Percentiles rank a stretch among this genome's conserved stretches.
Evolutionary conservation across 1,140 invertebrate species (phyloP).

Genomic region (Drosophila simulans): DNA sequence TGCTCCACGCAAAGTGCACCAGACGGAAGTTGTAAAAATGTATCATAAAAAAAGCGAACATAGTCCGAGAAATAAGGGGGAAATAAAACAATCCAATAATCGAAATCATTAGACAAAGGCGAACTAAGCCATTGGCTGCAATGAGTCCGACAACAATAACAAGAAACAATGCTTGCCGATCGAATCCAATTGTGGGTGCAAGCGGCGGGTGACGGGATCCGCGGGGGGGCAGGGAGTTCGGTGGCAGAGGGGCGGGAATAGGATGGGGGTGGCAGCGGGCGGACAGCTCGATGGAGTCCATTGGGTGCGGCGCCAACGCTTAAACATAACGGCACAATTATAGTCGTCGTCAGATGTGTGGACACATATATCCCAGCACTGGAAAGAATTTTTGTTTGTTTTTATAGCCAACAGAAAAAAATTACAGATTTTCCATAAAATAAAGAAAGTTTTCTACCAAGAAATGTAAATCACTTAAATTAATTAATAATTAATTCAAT

Average conservation of each 20-base stretch:
- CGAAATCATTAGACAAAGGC: constrained; percentile 70
- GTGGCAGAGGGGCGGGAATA: neutral
- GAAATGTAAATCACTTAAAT: no score
- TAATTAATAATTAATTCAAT: no score
- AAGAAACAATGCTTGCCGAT: constrained; percentile 36
- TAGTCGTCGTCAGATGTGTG: constrained; percentile 46
- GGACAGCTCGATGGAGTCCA: constrained; percentile 16
- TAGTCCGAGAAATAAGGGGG: constrained; percentile 3
- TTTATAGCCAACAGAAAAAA: neutral
- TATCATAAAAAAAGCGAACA: neutral
- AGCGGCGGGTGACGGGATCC: neutral
- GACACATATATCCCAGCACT: constrained; percentile 11
- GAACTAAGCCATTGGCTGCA: constrained; percentile 36
- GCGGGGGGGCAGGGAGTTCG: neutral
- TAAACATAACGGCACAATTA: constrained; percentile 76
- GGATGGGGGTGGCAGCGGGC: neutral
- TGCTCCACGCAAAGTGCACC: constrained; percentile 16
- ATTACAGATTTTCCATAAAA: neutral
- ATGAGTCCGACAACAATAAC: constrained; percentile 40
- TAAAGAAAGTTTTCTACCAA: neutral
- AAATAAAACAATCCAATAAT: constrained; percentile 56
- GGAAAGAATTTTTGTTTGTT: neutral
- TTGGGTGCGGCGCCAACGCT: constrained; percentile 72
- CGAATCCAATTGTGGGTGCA: constrained; percentile 44
- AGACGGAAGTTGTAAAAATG: constrained; percentile 38